Conservation (phyloP, 2,888 invertebrate species). For the Troides helena region DNA sequence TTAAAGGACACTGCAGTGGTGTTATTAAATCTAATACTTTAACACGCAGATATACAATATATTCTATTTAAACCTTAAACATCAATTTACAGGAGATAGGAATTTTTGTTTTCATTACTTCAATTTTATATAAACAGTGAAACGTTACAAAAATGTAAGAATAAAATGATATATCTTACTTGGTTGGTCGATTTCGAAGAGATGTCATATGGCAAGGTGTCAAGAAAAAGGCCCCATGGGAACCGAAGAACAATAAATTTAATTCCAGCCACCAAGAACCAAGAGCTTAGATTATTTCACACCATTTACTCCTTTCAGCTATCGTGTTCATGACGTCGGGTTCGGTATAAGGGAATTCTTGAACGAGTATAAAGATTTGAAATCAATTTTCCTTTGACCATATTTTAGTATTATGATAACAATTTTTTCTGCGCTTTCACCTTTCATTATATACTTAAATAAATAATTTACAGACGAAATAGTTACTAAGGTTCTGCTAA, state of each 20-base stretch:
- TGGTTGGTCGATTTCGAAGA: background rate
- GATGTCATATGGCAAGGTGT: constrained; percentile 47
- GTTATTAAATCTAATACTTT: too few species aligned
- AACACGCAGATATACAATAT: too few species aligned
- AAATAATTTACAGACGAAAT: background rate
- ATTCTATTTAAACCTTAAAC: background rate
- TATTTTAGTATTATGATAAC: constrained; percentile 28
- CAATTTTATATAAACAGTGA: background rate
- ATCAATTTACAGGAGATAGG: background rate
- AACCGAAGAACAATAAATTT: constrained; percentile 74
- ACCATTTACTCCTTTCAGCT: constrained; percentile 76
- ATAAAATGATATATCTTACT: background rate
- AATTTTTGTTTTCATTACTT: background rate
- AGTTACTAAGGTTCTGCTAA: too few species aligned
- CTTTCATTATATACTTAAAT: background rate
- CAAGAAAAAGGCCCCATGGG: constrained; percentile 63
- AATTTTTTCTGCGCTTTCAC: background rate
- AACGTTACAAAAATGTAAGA: background rate
- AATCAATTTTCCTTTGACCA: constrained; percentile 16
- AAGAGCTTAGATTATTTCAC: constrained; percentile 77
- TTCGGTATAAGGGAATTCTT: constrained; percentile 65
- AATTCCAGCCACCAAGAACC: constrained; percentile 73
- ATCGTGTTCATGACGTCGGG: constrained; percentile 69
- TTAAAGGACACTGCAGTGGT: too few species aligned
- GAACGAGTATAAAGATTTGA: constrained; percentile 21